Evolutionary conservation across 2,797 vertebrate genomes (phyloP).

Genomic region (Salmo trutta): DNA sequence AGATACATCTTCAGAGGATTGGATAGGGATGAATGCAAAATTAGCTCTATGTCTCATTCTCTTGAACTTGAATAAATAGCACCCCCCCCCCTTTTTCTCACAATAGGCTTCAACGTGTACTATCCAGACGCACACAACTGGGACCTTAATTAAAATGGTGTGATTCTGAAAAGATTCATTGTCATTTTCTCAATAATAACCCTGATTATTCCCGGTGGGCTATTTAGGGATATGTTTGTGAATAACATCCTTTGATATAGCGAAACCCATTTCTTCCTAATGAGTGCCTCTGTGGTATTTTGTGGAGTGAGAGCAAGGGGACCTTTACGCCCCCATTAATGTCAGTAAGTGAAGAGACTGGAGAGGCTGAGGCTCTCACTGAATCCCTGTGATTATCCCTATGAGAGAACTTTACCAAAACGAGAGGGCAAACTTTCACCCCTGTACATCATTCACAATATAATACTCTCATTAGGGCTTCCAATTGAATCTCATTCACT

Average conservation of each 20-base stretch:
- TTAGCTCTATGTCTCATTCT: background rate
- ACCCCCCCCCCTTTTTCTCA: too few species aligned
- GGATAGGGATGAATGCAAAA: background rate
- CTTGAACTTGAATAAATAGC: background rate
- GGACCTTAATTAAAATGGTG: background rate
- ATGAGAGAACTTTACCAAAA: slow-evolving; percentile 44
- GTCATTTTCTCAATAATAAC: background rate
- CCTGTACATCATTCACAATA: background rate
- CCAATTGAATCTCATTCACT: slow-evolving; percentile 4
- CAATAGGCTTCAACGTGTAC: background rate
- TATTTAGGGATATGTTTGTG: background rate
- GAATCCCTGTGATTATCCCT: slow-evolving; percentile 60
- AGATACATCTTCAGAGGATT: slow-evolving; percentile 1
- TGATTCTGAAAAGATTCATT: background rate
- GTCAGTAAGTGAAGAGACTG: background rate
- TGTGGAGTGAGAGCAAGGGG: background rate
- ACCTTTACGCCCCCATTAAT: background rate
- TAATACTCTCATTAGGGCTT: background rate
- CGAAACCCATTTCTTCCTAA: background rate
- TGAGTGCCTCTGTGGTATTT: background rate
- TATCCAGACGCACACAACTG: background rate
- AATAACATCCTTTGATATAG: slow-evolving; percentile 1
- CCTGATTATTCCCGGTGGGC: background rate
- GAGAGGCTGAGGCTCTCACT: background rate
- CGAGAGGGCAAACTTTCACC: background rate